Evolutionary conservation across 2,888 invertebrate genomes (phyloP), one percentile per base, ranked within the genome.

Genomic region (Busseola fusca): DNA sequence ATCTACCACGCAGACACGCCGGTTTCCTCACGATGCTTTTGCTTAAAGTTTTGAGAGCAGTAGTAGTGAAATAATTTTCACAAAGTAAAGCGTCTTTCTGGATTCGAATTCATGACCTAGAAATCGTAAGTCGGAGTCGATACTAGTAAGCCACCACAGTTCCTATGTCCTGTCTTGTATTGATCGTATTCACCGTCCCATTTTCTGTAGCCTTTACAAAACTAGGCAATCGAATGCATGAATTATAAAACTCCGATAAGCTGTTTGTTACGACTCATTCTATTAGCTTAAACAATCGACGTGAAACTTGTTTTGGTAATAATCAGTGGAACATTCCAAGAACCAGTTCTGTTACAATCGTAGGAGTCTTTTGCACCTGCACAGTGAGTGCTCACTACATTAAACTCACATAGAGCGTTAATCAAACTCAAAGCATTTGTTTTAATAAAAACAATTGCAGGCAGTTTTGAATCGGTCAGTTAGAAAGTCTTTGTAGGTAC

Each of bases 271-370:
- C 37, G 64, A 62, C 21, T 57, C 52, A 57, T 66, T 78, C 45
- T 50, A 48, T 16, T 21, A 54, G 57, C 66, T 59, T 14, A 18
- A 66, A 76, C 71, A 76, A 80, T 71, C 34, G 25, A 27, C 4
- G 37, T 21, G 54, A 18, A 42, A 18, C 40, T 25, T 80, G 78
- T 78, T 78, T 80, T 76, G 30, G 66, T 76, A 78, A 78, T 80
- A 80, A 52, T 56, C 4, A 40, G 14, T 30, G 71, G 71, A 52
- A 76, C 64, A 76, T 76, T 71, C 58, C 65, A n/a, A 40, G 30
- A 66, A 66, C 59, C 12, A 56, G 71, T 80, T 57, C 21, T 42
- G 18, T 18, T 65, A 42, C 52, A 52, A 56, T 62, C 5, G 48
- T 34, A 52, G 18, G 18, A 16, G 52, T n/a, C 4, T 45, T 56